Evolutionary conservation across 2,113 vertebrate genomes (phyloP).

Genomic region (Todiramphus chloris): DNA sequence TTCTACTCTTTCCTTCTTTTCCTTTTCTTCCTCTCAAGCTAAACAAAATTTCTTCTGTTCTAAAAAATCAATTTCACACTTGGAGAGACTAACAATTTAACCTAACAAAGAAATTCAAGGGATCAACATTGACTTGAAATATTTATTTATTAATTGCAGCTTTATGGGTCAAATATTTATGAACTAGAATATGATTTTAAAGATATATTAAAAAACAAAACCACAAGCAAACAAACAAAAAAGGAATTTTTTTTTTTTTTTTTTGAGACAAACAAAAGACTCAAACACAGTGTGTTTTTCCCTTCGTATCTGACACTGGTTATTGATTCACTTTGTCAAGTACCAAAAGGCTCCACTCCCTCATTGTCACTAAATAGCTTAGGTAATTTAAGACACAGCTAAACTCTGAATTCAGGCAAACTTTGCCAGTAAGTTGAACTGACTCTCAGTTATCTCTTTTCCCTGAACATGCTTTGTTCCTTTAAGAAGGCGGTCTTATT

Average conservation of each 20-base stretch:
- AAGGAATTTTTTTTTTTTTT: not conserved
- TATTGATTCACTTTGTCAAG: not conserved
- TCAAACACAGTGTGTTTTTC: not conserved
- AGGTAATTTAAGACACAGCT: not conserved
- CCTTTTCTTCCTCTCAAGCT: not conserved
- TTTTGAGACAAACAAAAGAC: not conserved
- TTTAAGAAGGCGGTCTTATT: not conserved
- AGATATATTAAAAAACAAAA: not conserved
- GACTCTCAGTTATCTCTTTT: not conserved
- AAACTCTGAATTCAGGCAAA: not conserved
- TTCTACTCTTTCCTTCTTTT: not conserved
- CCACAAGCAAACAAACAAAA: too few species aligned
- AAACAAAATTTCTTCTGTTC: not conserved
- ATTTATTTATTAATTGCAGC: not conserved
- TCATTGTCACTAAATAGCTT: not conserved
- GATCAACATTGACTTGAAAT: not conserved
- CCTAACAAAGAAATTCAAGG: not conserved
- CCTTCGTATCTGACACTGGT: not conserved
- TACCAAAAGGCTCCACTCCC: not conserved
- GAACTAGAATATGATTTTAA: not conserved
- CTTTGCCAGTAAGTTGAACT: not conserved
- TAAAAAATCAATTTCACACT: not conserved
- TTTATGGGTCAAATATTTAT: not conserved
- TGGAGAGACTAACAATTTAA: not conserved
- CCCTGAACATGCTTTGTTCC: not conserved